Percentiles rank a stretch among this genome's conserved stretches.
Evolutionary conservation across 2,113 vertebrate genomes (phyloP).

Genomic region (Oncorhynchus clarkii): DNA sequence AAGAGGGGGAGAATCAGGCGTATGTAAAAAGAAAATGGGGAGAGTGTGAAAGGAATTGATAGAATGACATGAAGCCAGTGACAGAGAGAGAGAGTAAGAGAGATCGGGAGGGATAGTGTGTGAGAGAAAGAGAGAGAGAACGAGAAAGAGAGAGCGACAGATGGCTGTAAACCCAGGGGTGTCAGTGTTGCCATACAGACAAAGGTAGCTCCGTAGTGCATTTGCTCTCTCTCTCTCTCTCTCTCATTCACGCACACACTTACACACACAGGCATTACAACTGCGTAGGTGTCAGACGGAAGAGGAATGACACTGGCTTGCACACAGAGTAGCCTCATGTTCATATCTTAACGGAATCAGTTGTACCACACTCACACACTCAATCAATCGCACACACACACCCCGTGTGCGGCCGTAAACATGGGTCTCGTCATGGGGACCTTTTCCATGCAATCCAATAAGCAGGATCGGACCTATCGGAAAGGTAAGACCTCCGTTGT

Average conservation of each 20-base stretch:
- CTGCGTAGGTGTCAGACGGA: constrained; percentile 56
- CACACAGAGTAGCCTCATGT: constrained; percentile 51
- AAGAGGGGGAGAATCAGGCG: neutral
- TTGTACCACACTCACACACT: constrained; percentile 4
- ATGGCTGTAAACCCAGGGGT: constrained; percentile 56
- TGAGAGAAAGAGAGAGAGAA: constrained; percentile 26
- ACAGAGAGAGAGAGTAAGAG: constrained; percentile 5
- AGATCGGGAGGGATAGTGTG: constrained; percentile 29
- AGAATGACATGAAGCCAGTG: neutral
- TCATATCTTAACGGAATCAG: constrained; percentile 30
- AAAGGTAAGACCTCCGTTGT: constrained; percentile 66
- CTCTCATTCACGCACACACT: constrained; percentile 7
- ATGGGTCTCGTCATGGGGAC: constrained; percentile 78
- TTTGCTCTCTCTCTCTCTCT: constrained; percentile 41
- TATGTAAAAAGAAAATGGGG: neutral
- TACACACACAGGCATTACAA: constrained; percentile 53
- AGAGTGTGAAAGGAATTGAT: constrained; percentile 9
- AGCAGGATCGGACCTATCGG: constrained; percentile 66
- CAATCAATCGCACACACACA: constrained; percentile 17
- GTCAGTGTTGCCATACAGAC: constrained; percentile 43
- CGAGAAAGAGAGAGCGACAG: constrained; percentile 54
- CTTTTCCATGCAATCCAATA: constrained; percentile 69
- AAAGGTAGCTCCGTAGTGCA: constrained; percentile 61
- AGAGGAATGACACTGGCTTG: constrained; percentile 59
- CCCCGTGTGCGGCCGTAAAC: constrained; percentile 52